Base-by-base conservation (phyloP, 2,113 vertebrate species). In the Nibea coibor region DNA sequence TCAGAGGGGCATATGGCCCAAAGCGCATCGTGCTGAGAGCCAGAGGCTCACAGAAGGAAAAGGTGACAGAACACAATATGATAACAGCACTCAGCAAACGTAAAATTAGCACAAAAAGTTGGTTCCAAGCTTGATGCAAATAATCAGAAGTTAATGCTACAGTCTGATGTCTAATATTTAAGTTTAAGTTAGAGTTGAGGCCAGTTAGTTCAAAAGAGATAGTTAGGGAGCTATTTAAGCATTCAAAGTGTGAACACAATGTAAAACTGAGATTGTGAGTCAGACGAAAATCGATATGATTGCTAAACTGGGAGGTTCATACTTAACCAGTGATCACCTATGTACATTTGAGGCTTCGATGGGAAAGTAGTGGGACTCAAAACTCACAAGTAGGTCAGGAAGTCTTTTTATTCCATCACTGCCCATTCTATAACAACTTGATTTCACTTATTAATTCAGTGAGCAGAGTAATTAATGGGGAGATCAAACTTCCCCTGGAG, bases 331-430 rank as follows among this genome's bases (percentile, higher is more conserved):
- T 51, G 10, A 59, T 24, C 26, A n/a, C 19, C 2, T 53, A 42
- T 65, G 19, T n/a, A 71, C 26, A 65, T 57, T 14, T 39, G 12
- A 47, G 15, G 17, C 19, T 20, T 11, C 11, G 4, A 42, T 8
- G 0, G 5, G 1, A 24, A 39, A 54, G 39, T 19, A 5, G 4
- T 31, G 28, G 26, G 47, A 54, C 16, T 26, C 22, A n/a, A 69
- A 80, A 67, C 54, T 62, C 42, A 64, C 14, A 72, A 68, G 39
- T 51, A 26, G 64, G 48, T 5, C 63, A 72, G 19, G 20, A 72
- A 68, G 66, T 84, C 54, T 78, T 62, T 56, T 70, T 2, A 73
- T 86, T 86, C 56, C 63, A 77, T 76, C 80, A 75, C 45, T 65
- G 48, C 54, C 48, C 53, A 17, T 56, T 82, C 59, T 24, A 19